Evolutionary conservation across 2,888 invertebrate species (phyloP), one percentile per base, ranked within the genome.

Genomic region (Anagyrus pseudococci): DNA sequence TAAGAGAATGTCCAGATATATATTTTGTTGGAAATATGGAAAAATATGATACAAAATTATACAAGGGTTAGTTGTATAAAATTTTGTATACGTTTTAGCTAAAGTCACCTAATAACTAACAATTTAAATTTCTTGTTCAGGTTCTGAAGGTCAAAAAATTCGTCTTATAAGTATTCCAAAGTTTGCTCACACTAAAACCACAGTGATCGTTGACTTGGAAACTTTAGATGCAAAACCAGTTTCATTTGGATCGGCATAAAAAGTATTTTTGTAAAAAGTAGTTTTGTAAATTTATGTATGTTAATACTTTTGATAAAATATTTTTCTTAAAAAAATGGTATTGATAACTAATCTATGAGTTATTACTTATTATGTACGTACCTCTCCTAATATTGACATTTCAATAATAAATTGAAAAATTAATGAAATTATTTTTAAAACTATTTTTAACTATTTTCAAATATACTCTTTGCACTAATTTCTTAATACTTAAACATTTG

Each of bases 1-100:
- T 97, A 57, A 86, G 87, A 50, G 86, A 90, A 67, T 92, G 92
- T 77, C 98, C 98, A 0, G 90, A 95, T 78, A 83, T 98, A 33
- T 92, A 93, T 77, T 97, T 96, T 81, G 87, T 88, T 75, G 96
- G 95, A 0, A 96, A 96, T 82, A 91, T 91, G 73, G 82, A 85
- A 4, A 83, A 87, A 73, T 93, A 89, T 80, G 85, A 86, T 59
- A 90, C 90, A 0, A 88, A 88, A 71, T 56, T 91, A 1, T 87
- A 86, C 78, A 82, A 84, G 84, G 89, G 90, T 88, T 50, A 40
- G 46, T 46, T 22, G 4, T 19, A 56, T 50, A 19, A 23, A n/a
- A 15, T 29, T 23, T 29, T 29, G 13, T 13, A 37, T 2, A 2
- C 8, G n/a, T n/a, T n/a, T 13, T 37, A 4, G 15, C 33, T 8